These are phyloP conservation scores for Exaiptasia diaphana DNA, from an alignment of 64 coral and sea anemone genomes.

Conservation along the genomic window DNA sequence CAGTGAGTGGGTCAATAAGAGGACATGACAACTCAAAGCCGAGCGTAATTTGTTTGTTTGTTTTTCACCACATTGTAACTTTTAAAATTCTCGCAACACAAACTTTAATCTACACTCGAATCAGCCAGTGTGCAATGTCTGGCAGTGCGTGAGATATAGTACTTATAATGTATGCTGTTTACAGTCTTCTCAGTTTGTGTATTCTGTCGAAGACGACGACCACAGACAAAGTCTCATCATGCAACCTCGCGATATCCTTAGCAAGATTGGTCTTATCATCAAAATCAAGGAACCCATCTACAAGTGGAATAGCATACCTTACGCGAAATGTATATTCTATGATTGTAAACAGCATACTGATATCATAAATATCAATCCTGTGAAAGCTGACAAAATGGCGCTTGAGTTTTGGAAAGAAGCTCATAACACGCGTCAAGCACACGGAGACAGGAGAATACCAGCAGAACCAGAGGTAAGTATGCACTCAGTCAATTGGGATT, in stretches of 20 bases:
- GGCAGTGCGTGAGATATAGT: too few species aligned
- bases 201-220: slow-evolving; percentile 6
- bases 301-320: slow-evolving; percentile 27
- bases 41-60: too few species aligned
- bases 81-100: too few species aligned
- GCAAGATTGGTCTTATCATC: slow-evolving; percentile 21
- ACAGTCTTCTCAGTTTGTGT: too few species aligned
- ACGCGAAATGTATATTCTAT: slow-evolving; percentile 17
- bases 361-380: not conserved
- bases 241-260: not conserved
- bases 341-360: slow-evolving; percentile 30
- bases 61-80: too few species aligned
- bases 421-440: not conserved
- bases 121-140: too few species aligned
- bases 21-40: too few species aligned
- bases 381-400: not conserved
- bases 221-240: not conserved
- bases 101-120: too few species aligned
- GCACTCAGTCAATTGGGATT: not conserved
- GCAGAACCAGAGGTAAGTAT: not conserved
- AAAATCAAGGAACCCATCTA: slow-evolving; percentile 22
- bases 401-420: not conserved
- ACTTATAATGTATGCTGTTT: too few species aligned
- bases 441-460: not conserved
- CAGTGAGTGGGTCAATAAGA: too few species aligned